Base-by-base conservation (phyloP, 2,888 invertebrate genomes). In the Hemicrepidius hirtus region DNA sequence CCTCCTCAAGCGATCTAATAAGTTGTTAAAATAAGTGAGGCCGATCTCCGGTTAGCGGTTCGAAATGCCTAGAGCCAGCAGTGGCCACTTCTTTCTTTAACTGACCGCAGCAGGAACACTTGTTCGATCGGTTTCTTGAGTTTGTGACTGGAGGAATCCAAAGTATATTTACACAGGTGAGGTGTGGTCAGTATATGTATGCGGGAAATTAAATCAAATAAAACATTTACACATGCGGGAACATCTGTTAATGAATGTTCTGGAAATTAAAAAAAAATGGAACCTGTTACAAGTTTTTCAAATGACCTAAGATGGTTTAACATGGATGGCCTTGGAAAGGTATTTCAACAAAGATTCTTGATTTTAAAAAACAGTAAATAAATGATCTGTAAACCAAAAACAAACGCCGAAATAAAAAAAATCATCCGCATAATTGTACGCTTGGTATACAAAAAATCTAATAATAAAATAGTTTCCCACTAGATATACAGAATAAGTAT, bases 11-110 rank as follows among this genome's bases (percentile, higher is more conserved):
- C 53, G 10, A 53, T 37, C 37, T 40, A 57, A 32, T 55, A 55
- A 55, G 32, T 32, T 28, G 32, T 55, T 49, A 49, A 49, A 55
- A 32, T 55, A 55, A 55, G 55, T 32, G 55, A 55, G 55, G 55
- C 55, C 6, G 55, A 55, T 37, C 57, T 57, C 57, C 57, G 57
- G 57, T 57, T 57, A 57, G 57, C 57, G 57, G 57, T 57, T 40
- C 37, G 20, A 57, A 57, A 37, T 57, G 57, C 57, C 37, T 37
- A 18, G 13, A 32, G 57, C 32, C 37, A 28, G 37, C 20, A 20
- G 35, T 40, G 57, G 57, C 57, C 57, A 57, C 57, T 57, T 57
- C 57, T 57, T 57, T 57, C 16, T 7, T n/a, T 13, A 55, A 32
- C 13, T 35, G 55, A 55, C 55, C 57, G 57, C 32, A 28, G 28